Base-by-base conservation (phyloP, 2,888 invertebrate species). In the Zaprionus obscuricornis region DNA sequence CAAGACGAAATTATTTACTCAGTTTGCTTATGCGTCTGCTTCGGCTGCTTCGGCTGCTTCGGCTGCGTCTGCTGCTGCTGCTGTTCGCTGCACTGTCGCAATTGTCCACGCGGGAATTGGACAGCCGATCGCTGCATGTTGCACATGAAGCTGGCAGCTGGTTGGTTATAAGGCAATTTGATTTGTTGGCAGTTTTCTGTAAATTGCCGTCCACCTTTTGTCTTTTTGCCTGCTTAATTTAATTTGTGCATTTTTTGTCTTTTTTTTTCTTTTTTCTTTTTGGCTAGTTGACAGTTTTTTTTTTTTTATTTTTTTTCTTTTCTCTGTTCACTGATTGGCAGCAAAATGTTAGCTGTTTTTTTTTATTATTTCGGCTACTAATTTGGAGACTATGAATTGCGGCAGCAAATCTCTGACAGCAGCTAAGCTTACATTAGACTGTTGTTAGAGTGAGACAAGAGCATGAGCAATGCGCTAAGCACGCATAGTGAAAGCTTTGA, bases 1-100 rank as follows among this genome's bases (percentile, higher is more conserved):
- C 76, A 74, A 78, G 71, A 74, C 76, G 58, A 84, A 81, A 81
- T 84, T 81, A 81, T 81, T 81, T 84, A 81, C 85, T 81, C 74
- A 63, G 63, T n/a, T n/a, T n/a, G n/a, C n/a, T n/a, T n/a, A n/a
- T n/a, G n/a, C n/a, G n/a, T n/a, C n/a, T n/a, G n/a, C n/a, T n/a
- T n/a, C n/a, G n/a, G n/a, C 52, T 57, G 50, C 43, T 27, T 46
- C 45, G 11, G 17, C 8, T 34, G 26, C 18, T n/a, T 11, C 45
- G 22, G 7, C 11, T 24, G 18, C 33, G 20, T 17, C 16, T 8
- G 14, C 50, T 8, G 18, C 36, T 27, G 4, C 31, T 36, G 29
- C 36, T 20, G 50, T 43, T 33, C 40, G 45, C 52, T 43, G 31
- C 64, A 51, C 47, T 58, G 43, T 56, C 59, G 74, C 82, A 84